These are phyloP conservation scores for Kryphioiulus occultus DNA, from an alignment of 2,888 invertebrate species.

Conservation along the genomic window DNA sequence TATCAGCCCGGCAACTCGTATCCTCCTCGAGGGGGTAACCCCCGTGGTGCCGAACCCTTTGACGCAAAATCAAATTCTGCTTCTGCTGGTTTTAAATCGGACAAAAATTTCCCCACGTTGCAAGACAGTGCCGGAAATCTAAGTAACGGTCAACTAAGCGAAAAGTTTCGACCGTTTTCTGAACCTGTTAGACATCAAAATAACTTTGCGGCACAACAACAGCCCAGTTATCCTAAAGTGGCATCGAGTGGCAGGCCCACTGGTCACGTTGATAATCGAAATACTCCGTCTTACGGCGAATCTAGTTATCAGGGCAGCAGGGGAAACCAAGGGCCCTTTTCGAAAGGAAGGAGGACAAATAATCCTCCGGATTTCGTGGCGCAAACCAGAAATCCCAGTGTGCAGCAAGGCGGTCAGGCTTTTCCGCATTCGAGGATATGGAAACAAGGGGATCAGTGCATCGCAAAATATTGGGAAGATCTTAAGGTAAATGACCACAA, in stretches of 20 bases:
- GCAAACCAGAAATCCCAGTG: not conserved
- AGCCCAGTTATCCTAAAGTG: not conserved
- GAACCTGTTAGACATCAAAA: not conserved
- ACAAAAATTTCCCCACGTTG: not conserved
- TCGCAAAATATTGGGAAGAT: constrained; percentile 94
- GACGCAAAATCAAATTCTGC: not conserved
- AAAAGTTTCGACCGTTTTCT: not conserved
- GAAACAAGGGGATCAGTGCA: constrained; percentile 82
- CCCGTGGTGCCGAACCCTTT: not conserved
- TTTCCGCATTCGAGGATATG: constrained; percentile 63
- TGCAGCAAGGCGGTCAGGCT: not conserved
- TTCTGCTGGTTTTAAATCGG: not conserved
- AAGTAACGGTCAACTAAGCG: not conserved
- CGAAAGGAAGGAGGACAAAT: not conserved
- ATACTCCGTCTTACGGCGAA: not conserved
- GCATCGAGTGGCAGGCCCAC: not conserved
- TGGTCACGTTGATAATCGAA: not conserved
- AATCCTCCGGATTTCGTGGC: not conserved
- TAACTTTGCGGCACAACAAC: not conserved
- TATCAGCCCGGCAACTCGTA: not conserved
- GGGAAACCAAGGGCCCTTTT: not conserved
- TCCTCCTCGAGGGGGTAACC: not conserved
- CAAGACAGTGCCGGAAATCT: constrained; percentile 13
- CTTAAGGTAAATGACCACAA: constrained; percentile 68
- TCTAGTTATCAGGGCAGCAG: not conserved